Evolutionary conservation across 2,797 vertebrate species (phyloP).

Genomic region (Xenentodon cancila): DNA sequence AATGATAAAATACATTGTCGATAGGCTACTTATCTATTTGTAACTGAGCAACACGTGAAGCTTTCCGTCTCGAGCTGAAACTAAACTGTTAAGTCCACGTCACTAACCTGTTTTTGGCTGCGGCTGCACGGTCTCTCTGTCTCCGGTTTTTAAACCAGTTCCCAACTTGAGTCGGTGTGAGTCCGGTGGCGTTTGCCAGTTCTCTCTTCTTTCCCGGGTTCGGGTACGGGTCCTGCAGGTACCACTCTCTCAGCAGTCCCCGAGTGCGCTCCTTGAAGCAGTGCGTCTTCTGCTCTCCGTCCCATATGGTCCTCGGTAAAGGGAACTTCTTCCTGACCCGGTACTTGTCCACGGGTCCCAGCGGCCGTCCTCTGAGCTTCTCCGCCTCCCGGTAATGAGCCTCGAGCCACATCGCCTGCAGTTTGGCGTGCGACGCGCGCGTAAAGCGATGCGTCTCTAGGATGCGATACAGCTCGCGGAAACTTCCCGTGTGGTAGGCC

Average conservation of each 20-base stretch:
- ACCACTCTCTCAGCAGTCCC: conserved; percentile 96
- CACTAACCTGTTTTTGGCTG: conserved; percentile 94
- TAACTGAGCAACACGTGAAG: not conserved
- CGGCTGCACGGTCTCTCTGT: conserved; percentile 95
- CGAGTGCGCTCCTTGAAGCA: conserved; percentile 98
- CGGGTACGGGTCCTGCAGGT: conserved; percentile 98
- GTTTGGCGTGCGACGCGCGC: conserved; percentile 95
- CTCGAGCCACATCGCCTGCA: conserved; percentile 99
- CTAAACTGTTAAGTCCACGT: not conserved
- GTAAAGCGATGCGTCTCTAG: conserved; percentile 98
- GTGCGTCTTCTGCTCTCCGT: conserved; percentile 98
- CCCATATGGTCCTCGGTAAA: conserved; percentile 97
- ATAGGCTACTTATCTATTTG: not conserved
- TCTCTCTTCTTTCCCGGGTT: conserved; percentile 98
- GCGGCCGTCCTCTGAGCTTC: conserved; percentile 93
- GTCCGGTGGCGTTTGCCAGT: conserved; percentile 96
- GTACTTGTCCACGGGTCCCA: conserved; percentile 98
- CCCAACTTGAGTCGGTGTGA: conserved; percentile 96
- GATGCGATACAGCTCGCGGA: conserved; percentile 96
- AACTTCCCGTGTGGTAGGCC: conserved; percentile 96
- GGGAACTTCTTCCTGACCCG: conserved; percentile 99
- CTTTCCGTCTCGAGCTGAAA: not conserved
- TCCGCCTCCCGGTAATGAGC: conserved; percentile 98
- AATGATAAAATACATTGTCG: not conserved
- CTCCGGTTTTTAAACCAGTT: conserved; percentile 99